phyloP scores from a whole-genome alignment of 2,797 vertebrate genomes.

The Platalea minor region DNA sequence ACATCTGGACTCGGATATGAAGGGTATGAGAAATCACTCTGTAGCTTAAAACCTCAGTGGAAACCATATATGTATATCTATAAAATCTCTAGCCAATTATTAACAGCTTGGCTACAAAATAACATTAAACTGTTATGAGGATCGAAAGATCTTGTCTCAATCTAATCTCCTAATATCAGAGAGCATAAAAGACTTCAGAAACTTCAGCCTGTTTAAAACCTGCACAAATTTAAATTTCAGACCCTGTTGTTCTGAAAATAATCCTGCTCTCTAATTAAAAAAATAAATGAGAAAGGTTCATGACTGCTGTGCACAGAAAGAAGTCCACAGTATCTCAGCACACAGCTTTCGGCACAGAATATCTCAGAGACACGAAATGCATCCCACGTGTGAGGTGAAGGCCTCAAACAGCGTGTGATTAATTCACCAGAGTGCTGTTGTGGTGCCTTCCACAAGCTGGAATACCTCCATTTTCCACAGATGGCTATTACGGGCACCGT shows the following conservation, averaged over 20 bases:
- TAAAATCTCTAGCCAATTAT: constrained; percentile 29
- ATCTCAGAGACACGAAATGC: neutral
- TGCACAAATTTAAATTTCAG: constrained; percentile 39
- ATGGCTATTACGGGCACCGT: neutral
- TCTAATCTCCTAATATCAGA: constrained; percentile 30
- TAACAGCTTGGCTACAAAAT: constrained; percentile 41
- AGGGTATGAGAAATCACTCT: constrained; percentile 20
- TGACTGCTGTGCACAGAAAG: neutral
- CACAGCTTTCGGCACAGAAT: neutral
- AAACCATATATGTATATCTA: neutral
- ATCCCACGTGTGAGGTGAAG: neutral
- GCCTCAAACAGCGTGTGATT: neutral
- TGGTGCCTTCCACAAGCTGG: constrained; percentile 8
- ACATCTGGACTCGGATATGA: constrained; percentile 38
- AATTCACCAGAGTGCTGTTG: neutral
- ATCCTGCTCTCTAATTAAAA: constrained; percentile 38
- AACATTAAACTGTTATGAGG: constrained; percentile 30
- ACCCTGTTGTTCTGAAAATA: constrained; percentile 51
- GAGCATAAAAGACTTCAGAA: neutral
- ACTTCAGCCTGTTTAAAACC: constrained; percentile 21
- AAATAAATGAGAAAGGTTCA: constrained; percentile 34
- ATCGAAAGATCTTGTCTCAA: constrained; percentile 43
- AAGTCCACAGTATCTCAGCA: neutral
- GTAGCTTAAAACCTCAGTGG: neutral
- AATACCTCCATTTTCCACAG: constrained; percentile 22